Evolutionary conservation across 2,888 invertebrate species (phyloP).

Genomic region (Meghimatium bilineatum): DNA sequence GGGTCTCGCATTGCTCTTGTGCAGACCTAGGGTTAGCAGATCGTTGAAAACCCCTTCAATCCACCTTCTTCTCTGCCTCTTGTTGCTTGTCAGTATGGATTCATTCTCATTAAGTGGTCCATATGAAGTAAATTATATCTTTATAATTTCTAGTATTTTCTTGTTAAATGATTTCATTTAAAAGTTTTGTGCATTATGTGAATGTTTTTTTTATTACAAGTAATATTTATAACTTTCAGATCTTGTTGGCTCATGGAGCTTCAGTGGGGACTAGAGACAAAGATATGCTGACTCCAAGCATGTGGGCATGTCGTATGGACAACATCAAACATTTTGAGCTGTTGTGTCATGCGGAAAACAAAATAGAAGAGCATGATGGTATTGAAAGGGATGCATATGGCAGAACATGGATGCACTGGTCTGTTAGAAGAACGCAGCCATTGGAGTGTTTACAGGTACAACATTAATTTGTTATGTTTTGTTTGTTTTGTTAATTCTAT

Average conservation of each 20-base stretch:
- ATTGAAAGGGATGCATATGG: constrained; percentile 74
- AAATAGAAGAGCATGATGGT: constrained; percentile 67
- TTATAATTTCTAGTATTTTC: not conserved
- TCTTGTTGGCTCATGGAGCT: constrained; percentile 68
- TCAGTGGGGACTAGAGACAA: constrained; percentile 72
- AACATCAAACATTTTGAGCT: constrained; percentile 75
- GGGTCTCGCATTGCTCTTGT: too few relatives aligned
- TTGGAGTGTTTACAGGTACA: constrained; percentile 75
- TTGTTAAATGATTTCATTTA: not conserved
- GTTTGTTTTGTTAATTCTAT: not conserved
- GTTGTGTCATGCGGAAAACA: constrained; percentile 62
- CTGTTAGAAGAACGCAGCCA: constrained; percentile 74
- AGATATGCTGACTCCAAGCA: constrained; percentile 75
- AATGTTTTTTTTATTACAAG: not conserved
- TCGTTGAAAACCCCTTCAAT: too few relatives aligned
- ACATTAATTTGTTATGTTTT: not conserved
- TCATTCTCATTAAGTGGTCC: too few relatives aligned
- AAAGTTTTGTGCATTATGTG: not conserved
- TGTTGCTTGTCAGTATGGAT: too few relatives aligned
- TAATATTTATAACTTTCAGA: constrained; percentile 56
- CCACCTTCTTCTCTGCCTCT: too few relatives aligned
- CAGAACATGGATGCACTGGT: constrained; percentile 77
- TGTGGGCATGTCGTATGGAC: constrained; percentile 78
- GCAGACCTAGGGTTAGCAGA: too few relatives aligned
- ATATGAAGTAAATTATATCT: too few relatives aligned